Conservation (phyloP, 2,113 vertebrate species). For the Tiliqua scincoides region DNA sequence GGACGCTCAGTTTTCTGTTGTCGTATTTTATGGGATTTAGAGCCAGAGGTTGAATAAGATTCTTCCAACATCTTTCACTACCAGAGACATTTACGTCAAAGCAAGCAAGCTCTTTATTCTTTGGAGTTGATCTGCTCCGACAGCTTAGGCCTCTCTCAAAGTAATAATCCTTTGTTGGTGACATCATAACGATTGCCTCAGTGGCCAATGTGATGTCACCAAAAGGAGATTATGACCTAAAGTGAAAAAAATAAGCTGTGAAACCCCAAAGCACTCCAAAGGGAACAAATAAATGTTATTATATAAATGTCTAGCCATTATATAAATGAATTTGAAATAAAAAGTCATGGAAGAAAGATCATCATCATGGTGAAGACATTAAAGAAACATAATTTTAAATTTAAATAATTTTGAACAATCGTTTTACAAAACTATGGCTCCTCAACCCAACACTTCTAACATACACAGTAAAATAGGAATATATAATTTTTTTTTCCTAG, state of each 20-base stretch:
- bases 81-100: background rate
- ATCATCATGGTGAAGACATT: too few relatives aligned
- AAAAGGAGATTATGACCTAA: slow-evolving; percentile 48
- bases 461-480: background rate
- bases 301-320: slow-evolving; percentile 7
- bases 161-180: slow-evolving; percentile 52
- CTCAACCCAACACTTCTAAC: too few relatives aligned
- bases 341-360: slow-evolving; percentile 1
- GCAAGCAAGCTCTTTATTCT: slow-evolving; percentile 46
- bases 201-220: slow-evolving; percentile 52
- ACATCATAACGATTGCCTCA: slow-evolving; percentile 43
- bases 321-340: background rate
- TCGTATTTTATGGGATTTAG: fast-evolving
- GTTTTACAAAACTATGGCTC: too few relatives aligned
- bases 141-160: slow-evolving; percentile 24
- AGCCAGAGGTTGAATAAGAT: background rate
- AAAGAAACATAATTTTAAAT: too few relatives aligned
- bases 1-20: background rate
- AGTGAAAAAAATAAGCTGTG: slow-evolving; percentile 34
- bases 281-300: slow-evolving; percentile 10
- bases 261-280: slow-evolving; percentile 41
- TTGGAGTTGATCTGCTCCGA: slow-evolving; percentile 23
- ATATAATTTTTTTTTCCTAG: background rate
- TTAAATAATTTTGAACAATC: too few relatives aligned
- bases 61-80: background rate